Evolutionary conservation across 2,888 invertebrate genomes (phyloP), one percentile per base, ranked within the genome.

Genomic region (Pachycephus smyrnensis): DNA sequence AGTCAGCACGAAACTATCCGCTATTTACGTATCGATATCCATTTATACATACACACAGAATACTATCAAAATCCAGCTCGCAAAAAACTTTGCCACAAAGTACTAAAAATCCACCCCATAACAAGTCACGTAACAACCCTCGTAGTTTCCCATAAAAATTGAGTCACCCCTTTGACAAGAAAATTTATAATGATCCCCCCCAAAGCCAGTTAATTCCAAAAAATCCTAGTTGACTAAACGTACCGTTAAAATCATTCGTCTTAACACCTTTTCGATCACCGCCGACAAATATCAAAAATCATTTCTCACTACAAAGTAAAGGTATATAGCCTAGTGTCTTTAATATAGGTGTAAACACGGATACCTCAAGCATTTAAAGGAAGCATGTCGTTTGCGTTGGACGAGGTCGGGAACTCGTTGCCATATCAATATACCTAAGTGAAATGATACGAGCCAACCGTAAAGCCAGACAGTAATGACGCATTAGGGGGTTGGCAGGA

Each of bases 371-470:
- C 88, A 88, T 88, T 90, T 85, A 86, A 86, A 89, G 88, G 87
- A 88, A 87, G 87, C 86, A 82, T 84, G 86, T 86, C 84, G 86
- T 88, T 87, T 86, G 84, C 87, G 88, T 90, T 90, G 89, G 86
- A 87, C 89, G 88, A 90, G 91, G 90, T 90, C 89, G 89, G 89
- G 90, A 91, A 88, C 91, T 91, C 91, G 91, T 91, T 90, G 91
- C 91, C 91, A 91, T 91, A 91, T 91, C 91, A 91, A 91, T 91
- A 91, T 91, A 91, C 91, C 91, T 91, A 91, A 91, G 91, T 91
- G 91, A 91, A 91, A 91, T 91, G 91, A 91, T 91, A 91, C 91
- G 91, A 90, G 91, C 86, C 88, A 83, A 87, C 88, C 90, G 90
- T 91, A 91, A 91, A 85, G 83, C 88, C 88, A 89, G 91, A 91